A percentile compares a stretch with the other conserved stretches of the same genome.
These are phyloP conservation scores for Oligia latruncula DNA, from an alignment of 2,888 invertebrate genomes.

Conservation along the genomic window DNA sequence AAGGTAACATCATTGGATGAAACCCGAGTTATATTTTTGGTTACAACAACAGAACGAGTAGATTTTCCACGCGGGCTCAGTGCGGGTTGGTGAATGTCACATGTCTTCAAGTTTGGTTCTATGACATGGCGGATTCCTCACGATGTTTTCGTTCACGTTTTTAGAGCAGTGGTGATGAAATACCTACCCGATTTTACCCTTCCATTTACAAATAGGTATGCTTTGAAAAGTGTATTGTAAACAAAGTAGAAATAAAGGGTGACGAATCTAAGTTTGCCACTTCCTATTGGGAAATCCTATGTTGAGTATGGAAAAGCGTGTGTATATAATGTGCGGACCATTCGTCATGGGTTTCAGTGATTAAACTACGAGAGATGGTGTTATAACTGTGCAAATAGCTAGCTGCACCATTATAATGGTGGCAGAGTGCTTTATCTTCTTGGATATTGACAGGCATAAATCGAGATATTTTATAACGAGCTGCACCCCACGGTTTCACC, in stretches of 20 bases:
- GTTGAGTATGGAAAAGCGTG: not conserved
- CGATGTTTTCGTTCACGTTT: no score
- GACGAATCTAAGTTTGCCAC: not conserved
- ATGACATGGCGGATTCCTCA: no score
- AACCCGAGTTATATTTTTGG: not conserved
- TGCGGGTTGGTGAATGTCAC: no score
- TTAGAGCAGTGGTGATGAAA: no score
- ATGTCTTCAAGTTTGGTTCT: no score
- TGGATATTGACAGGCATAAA: not conserved
- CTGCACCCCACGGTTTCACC: not conserved
- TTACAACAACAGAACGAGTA: not conserved
- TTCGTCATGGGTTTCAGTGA: not conserved
- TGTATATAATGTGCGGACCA: not conserved
- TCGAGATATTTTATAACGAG: not conserved
- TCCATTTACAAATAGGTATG: not conserved
- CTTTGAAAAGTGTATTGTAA: not conserved
- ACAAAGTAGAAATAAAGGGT: conserved; percentile 1
- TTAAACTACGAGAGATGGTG: not conserved
- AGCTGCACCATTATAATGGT: not conserved
- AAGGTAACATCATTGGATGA: not conserved
- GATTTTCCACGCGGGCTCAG: not conserved
- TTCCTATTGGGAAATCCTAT: not conserved
- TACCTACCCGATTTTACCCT: not conserved
- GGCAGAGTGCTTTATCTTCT: not conserved
- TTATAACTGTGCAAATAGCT: not conserved